A percentile compares a stretch with the other conserved stretches of the same genome.
Conservation (phyloP, 2,797 vertebrate genomes). For the Cirrhinus molitorella region DNA sequence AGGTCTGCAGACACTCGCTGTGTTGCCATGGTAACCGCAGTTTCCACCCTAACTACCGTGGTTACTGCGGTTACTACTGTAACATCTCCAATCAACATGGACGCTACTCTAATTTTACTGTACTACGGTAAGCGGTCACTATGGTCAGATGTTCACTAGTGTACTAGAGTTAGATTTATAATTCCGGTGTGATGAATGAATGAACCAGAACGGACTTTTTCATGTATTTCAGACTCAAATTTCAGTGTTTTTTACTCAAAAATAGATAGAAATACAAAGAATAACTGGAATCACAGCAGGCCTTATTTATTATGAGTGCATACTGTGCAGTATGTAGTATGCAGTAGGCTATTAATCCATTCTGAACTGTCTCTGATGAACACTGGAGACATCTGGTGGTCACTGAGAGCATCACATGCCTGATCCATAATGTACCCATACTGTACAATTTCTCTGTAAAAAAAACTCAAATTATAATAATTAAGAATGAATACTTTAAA, state of each 20-base stretch:
- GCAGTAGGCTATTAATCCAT: not conserved
- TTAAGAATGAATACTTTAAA: too few species aligned
- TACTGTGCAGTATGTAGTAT: not conserved
- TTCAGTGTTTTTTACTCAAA: too few species aligned
- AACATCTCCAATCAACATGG: not conserved
- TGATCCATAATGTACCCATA: not conserved
- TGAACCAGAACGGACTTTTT: too few species aligned
- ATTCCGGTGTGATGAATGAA: too few species aligned
- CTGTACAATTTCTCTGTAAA: too few species aligned
- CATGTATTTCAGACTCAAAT: too few species aligned
- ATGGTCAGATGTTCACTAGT: not conserved
- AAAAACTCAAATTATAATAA: too few species aligned
- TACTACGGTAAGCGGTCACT: not conserved
- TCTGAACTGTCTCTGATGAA: not conserved
- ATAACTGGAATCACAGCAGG: not conserved
- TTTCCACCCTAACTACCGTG: not conserved
- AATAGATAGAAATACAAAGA: too few species aligned
- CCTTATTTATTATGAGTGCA: not conserved
- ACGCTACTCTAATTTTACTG: not conserved
- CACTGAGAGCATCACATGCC: not conserved
- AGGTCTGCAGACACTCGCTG: not conserved
- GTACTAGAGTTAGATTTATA: not conserved
- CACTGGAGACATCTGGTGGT: not conserved
- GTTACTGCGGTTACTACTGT: not conserved
- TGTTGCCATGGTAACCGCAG: not conserved